Evolutionary conservation across 2,797 vertebrate species (phyloP).

Genomic region (Urocyon cinereoargenteus): DNA sequence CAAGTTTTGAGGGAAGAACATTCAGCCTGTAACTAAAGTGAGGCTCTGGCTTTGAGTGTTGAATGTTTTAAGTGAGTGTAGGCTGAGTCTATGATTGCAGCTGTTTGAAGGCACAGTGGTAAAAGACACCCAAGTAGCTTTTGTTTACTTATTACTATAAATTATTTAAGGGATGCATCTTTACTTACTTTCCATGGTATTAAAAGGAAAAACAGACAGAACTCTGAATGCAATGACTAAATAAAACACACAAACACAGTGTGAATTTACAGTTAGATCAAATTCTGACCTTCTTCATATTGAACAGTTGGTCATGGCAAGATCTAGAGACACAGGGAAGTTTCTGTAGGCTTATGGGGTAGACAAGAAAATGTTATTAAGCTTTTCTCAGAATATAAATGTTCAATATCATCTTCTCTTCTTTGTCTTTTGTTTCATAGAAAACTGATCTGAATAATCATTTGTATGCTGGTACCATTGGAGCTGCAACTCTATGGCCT

Average conservation of each 20-base stretch:
- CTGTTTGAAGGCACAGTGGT: constrained; percentile 7
- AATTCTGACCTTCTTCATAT: constrained; percentile 53
- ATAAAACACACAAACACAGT: not conserved
- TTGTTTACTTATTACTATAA: constrained; percentile 57
- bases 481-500: not conserved
- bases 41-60: not conserved
- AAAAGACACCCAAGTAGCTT: not conserved
- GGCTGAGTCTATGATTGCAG: not conserved
- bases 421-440: constrained; percentile 52
- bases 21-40: constrained; percentile 9
- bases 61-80: not conserved
- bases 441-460: not conserved
- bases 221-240: not conserved
- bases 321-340: constrained; percentile 12
- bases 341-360: not conserved
- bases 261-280: constrained; percentile 32
- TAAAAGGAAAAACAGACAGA: constrained; percentile 26
- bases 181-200: constrained; percentile 2
- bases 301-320: not conserved
- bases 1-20: not conserved
- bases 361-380: constrained; percentile 33
- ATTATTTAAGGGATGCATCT: constrained; percentile 48
- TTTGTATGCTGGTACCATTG: not conserved
- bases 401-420: constrained; percentile 25
- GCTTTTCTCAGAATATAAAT: not conserved